phyloP scores from a whole-genome alignment of 2,113 vertebrate genomes.

The Engystomops pustulosus region DNA sequence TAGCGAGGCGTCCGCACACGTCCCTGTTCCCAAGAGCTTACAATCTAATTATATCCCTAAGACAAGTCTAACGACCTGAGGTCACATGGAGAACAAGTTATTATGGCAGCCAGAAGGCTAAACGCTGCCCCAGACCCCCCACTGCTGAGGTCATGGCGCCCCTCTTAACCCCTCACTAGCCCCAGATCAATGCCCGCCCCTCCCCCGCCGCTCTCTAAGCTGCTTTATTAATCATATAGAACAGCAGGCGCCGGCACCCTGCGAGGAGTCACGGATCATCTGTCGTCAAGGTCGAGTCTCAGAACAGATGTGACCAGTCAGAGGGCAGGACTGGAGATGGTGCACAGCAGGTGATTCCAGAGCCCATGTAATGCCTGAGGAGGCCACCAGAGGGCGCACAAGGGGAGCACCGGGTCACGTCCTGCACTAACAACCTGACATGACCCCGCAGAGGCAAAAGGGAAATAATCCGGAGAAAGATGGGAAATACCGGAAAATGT shows the following conservation, averaged over 20 bases:
- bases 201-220: neutral
- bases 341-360: neutral
- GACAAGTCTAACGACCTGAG: neutral
- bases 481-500: too few species aligned
- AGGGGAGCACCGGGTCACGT: too few species aligned
- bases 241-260: neutral
- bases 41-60: neutral
- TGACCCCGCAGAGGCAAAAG: too few species aligned
- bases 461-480: too few species aligned
- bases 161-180: neutral
- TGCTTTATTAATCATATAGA: constrained; percentile 19
- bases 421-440: neutral
- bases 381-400: neutral
- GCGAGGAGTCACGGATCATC: neutral
- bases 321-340: neutral
- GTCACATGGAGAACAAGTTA: neutral
- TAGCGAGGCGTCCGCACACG: neutral
- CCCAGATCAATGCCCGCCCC: neutral
- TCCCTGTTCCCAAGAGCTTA: constrained; percentile 17
- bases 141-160: neutral
- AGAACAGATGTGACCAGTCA: neutral
- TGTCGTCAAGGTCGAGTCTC: constrained; percentile 3
- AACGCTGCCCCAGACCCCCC: neutral
- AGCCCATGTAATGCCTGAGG: neutral
- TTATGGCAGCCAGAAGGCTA: neutral